A percentile compares a stretch with the other conserved stretches of the same genome.
These are phyloP conservation scores for Andrena haemorrhoa DNA, from an alignment of 2,888 invertebrate genomes.

Conservation along the genomic window DNA sequence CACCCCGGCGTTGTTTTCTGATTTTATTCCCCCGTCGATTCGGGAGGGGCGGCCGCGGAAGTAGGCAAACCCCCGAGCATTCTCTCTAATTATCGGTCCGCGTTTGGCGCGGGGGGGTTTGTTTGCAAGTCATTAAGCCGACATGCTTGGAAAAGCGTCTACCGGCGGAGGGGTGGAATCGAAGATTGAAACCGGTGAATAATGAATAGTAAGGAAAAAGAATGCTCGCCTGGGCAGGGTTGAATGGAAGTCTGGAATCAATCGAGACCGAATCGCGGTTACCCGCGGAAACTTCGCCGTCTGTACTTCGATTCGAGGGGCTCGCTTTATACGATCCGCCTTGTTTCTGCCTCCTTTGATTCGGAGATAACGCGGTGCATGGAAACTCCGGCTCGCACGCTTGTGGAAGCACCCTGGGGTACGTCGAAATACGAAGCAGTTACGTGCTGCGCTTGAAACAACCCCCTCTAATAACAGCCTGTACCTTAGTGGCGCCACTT, in stretches of 20 bases:
- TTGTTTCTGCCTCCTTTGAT: constrained; percentile 41
- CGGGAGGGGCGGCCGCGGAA: constrained; percentile 41
- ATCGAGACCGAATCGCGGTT: constrained; percentile 69
- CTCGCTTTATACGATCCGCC: constrained; percentile 42
- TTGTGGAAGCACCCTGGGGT: constrained; percentile 13
- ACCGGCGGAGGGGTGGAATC: constrained; percentile 14
- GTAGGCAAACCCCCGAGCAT: constrained; percentile 58
- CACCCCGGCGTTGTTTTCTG: constrained; percentile 22
- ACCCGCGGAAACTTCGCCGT: constrained; percentile 67
- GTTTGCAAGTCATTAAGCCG: constrained; percentile 76
- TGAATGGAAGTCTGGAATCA: constrained; percentile 71
- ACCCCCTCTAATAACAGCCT: too few species aligned
- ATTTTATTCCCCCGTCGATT: constrained; percentile 30
- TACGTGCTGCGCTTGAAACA: not conserved
- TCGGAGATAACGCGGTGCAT: constrained; percentile 49
- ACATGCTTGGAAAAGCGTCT: constrained; percentile 49
- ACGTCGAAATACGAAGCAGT: not conserved
- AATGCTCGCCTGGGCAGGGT: constrained; percentile 18
- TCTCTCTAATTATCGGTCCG: constrained; percentile 72
- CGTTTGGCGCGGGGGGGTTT: constrained; percentile 63
- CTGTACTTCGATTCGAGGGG: constrained; percentile 62
- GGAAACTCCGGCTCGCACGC: constrained; percentile 24
- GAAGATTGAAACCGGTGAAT: constrained; percentile 62
- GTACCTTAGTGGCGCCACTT: too few species aligned
- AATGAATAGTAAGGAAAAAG: constrained; percentile 60